Base-by-base conservation (phyloP, 2,888 invertebrate species). In the Cephus pygmeus region DNA sequence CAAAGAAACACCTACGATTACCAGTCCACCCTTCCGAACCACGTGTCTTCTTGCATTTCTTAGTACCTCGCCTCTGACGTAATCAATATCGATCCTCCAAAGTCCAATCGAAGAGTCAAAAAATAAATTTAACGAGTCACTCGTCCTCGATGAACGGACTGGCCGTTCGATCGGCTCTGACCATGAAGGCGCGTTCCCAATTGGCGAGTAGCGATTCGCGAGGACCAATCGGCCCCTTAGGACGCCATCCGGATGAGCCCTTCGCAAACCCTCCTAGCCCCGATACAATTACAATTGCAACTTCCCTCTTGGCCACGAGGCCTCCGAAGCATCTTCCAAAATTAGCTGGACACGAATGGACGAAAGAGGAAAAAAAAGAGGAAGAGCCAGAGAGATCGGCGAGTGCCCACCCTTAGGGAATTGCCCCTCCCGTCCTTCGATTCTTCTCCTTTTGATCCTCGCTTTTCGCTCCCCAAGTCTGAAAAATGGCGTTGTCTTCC, bases 371-470 rank as follows among this genome's bases (percentile, higher is more conserved):
- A 69, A 69, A 56, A 75, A 69, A 40, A 34, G 69, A 34, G 4
- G 68, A 69, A 73, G 30, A 75, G 12, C 2, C 34, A 30, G 33
- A 11, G 56, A 15, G 56, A 68, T 15, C 12, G 31, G n/a, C 40
- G 4, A 40, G 40, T 6, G 1, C 4, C 15, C 40, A 34, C 0
- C 40, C 40, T 15, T 1, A 15, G 40, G 15, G 15, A 15, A 40
- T 6, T 15, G 6, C 6, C 77, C 77, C 74, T 77, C 76, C 73
- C 74, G 76, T 73, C 73, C 75, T 82, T 76, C 78, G 77, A 77
- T 79, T 80, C 69, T 71, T 81, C 77, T 73, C 76, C 78, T 82
- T 80, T 82, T 79, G 78, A 69, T 81, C 78, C 71, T 40, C 40
- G 68, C 77, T 79, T 73, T 69, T 23, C 56, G 56, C 56, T 56